Evolutionary conservation across 2,113 vertebrate genomes (phyloP).

Genomic region (Sinocyclocheilus maitianheensis): DNA sequence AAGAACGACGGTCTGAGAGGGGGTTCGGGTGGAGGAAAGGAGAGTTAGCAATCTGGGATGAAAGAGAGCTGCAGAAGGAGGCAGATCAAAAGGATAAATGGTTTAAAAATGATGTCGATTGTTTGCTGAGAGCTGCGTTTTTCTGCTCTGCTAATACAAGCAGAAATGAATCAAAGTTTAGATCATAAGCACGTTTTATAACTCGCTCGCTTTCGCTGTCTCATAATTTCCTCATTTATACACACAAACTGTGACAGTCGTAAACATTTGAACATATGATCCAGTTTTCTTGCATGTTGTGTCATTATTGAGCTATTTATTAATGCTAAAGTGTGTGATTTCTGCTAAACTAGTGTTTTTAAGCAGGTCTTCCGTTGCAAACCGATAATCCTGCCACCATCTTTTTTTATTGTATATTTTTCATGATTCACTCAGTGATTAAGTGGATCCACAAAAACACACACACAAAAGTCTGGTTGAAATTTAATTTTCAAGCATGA

Average conservation of each 20-base stretch:
- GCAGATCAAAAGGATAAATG: slow-evolving; percentile 26
- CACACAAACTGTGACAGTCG: neutral
- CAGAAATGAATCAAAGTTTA: neutral
- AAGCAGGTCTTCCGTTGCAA: neutral
- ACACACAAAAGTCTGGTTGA: neutral
- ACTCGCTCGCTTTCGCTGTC: neutral
- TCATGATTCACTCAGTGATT: neutral
- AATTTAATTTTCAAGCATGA: slow-evolving; percentile 2
- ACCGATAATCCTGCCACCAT: neutral
- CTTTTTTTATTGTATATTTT: neutral
- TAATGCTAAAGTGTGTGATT: neutral
- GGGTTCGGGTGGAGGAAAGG: neutral
- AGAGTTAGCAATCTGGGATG: neutral
- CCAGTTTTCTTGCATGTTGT: neutral
- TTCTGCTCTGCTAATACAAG: slow-evolving; percentile 4
- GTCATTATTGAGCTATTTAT: neutral
- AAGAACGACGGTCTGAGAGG: slow-evolving; percentile 22
- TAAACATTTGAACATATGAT: slow-evolving; percentile 12
- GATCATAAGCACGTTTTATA: slow-evolving; percentile 19
- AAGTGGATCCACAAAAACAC: neutral
- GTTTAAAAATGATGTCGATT: slow-evolving; percentile 36
- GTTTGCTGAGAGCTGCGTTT: slow-evolving; percentile 22
- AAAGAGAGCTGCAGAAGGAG: neutral
- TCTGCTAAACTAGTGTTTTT: neutral
- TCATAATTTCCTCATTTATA: neutral